Conservation (phyloP, 2,888 invertebrate species). For the Gastrophysa polygoni region DNA sequence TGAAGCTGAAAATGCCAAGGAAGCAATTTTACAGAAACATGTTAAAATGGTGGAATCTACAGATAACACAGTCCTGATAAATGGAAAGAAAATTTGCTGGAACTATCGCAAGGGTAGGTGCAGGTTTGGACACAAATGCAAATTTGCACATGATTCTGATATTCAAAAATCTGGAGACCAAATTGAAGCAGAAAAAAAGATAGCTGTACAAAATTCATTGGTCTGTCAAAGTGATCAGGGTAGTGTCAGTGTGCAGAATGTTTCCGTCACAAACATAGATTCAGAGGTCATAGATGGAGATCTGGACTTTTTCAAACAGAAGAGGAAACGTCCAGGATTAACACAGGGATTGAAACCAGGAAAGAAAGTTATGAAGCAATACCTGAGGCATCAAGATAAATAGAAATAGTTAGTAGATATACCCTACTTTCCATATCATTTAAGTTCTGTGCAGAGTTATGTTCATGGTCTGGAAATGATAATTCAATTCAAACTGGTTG, state of each 20-base stretch:
- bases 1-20: slow-evolving; percentile 84
- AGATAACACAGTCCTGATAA: slow-evolving; percentile 74
- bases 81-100: slow-evolving; percentile 91
- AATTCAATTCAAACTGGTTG: too few relatives aligned
- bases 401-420: not conserved
- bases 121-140: slow-evolving; percentile 89
- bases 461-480: too few relatives aligned
- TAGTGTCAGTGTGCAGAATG: slow-evolving; percentile 34
- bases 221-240: slow-evolving; percentile 38
- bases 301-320: slow-evolving; percentile 33
- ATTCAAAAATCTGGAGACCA: slow-evolving; percentile 69
- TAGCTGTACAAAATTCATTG: slow-evolving; percentile 51
- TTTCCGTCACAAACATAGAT: slow-evolving; percentile 48
- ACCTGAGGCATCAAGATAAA: slow-evolving; percentile 65
- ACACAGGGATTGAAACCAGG: slow-evolving; percentile 78
- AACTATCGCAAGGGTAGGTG: slow-evolving; percentile 90
- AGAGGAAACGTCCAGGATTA: slow-evolving; percentile 80
- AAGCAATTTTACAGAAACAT: slow-evolving; percentile 68
- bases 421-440: too few relatives aligned
- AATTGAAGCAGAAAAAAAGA: slow-evolving; percentile 62
- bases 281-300: slow-evolving; percentile 42
- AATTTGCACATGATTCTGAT: slow-evolving; percentile 90
- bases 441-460: too few relatives aligned
- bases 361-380: slow-evolving; percentile 84
- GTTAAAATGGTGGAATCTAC: slow-evolving; percentile 56